These are phyloP conservation scores for Amaurobius ferox DNA, from an alignment of 2,888 invertebrate species.

Conservation along the genomic window DNA sequence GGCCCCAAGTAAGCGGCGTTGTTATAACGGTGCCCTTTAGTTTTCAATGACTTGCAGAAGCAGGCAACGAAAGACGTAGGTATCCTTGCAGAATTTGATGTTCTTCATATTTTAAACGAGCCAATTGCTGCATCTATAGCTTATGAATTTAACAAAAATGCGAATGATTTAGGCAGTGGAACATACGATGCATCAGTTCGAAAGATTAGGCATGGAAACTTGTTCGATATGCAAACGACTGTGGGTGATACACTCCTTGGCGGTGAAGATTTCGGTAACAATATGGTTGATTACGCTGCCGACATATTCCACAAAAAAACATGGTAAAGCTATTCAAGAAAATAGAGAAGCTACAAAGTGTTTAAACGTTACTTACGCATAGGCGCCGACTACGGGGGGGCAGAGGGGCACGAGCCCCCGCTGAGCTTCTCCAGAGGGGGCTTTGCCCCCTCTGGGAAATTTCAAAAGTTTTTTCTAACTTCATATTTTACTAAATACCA, in stretches of 20 bases:
- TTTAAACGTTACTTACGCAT: too few relatives aligned
- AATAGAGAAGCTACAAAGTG: conserved; percentile 79
- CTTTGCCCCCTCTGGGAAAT: too few relatives aligned
- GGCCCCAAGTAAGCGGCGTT: conserved; percentile 82
- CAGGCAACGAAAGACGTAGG: conserved; percentile 99
- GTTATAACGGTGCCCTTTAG: conserved; percentile 99
- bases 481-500: too few relatives aligned
- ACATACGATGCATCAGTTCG: conserved; percentile 98
- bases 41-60: conserved; percentile 98
- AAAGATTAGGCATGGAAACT: conserved; percentile 99
- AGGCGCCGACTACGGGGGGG: too few relatives aligned
- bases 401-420: too few relatives aligned
- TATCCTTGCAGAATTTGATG: conserved; percentile 96
- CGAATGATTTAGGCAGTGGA: conserved; percentile 92
- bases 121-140: conserved; percentile 99
- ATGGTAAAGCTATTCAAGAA: conserved; percentile 95
- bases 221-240: conserved; percentile 99
- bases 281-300: conserved; percentile 92
- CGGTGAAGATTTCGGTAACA: conserved; percentile 99
- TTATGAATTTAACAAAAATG: conserved; percentile 95
- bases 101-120: conserved; percentile 97
- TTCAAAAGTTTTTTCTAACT: too few relatives aligned
- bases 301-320: conserved; percentile 94
- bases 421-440: too few relatives aligned
- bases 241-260: conserved; percentile 99